phyloP scores from a whole-genome alignment of 1,140 invertebrate genomes.

The Drosophila hydei region DNA sequence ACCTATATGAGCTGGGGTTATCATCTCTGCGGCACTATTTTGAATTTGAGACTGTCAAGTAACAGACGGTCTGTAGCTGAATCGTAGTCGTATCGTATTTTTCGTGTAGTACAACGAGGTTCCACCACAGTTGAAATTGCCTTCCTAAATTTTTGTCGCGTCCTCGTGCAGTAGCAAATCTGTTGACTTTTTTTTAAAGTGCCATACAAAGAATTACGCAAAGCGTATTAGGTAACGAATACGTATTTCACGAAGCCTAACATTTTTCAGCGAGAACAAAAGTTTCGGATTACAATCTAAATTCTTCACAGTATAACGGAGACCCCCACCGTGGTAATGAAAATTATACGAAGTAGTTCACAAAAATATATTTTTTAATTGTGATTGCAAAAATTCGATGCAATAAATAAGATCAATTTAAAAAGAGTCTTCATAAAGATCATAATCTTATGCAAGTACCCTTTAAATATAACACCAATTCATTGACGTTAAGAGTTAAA shows the following conservation, averaged over 20 bases:
- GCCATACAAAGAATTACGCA: background rate
- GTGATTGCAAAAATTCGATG: too few species aligned
- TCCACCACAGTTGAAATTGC: background rate
- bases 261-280: background rate
- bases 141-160: conserved; percentile 3
- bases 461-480: too few species aligned
- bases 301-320: too few species aligned
- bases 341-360: too few species aligned
- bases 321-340: too few species aligned
- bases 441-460: too few species aligned
- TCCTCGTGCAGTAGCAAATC: conserved; percentile 7
- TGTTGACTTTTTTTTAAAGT: conserved; percentile 4
- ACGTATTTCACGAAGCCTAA: background rate
- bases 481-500: too few species aligned
- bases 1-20: conserved; percentile 81
- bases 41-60: conserved; percentile 76
- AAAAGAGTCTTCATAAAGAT: too few species aligned
- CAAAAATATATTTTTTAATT: too few species aligned
- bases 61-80: conserved; percentile 55
- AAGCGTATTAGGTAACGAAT: background rate
- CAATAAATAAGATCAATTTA: too few species aligned
- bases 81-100: conserved; percentile 21
- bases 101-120: conserved; percentile 1
- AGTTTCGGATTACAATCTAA: too few species aligned
- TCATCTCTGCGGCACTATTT: conserved; percentile 79